Evolutionary conservation across 2,797 vertebrate genomes (phyloP).

Genomic region (Oreochromis mossambicus): DNA sequence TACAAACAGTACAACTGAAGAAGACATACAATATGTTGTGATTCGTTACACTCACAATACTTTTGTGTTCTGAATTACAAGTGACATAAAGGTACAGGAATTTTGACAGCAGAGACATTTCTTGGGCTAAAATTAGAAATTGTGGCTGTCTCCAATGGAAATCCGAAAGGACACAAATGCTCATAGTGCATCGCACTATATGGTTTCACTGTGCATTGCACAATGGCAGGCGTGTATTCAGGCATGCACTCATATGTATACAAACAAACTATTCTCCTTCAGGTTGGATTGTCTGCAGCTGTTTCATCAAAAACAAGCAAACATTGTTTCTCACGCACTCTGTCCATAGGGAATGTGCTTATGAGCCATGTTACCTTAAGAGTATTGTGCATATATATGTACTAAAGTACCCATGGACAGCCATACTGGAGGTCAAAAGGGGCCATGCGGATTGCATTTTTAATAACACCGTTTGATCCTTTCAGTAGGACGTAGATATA

Average conservation of each 20-base stretch:
- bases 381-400: background rate
- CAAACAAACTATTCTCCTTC: slow-evolving; percentile 7
- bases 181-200: background rate
- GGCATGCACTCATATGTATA: background rate
- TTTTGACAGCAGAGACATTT: slow-evolving; percentile 27
- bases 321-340: background rate
- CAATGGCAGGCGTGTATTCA: slow-evolving; percentile 1
- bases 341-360: background rate
- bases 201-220: slow-evolving; percentile 22
- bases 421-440: background rate
- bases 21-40: background rate
- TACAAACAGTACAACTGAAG: background rate
- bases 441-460: background rate
- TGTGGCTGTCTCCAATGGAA: background rate
- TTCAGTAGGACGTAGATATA: background rate
- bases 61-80: background rate
- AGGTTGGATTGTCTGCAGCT: slow-evolving; percentile 23
- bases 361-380: slow-evolving; percentile 14
- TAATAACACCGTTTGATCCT: background rate
- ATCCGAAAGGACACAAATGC: slow-evolving; percentile 25
- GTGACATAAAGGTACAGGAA: slow-evolving; percentile 13
- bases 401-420: background rate
- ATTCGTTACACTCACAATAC: background rate
- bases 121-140: slow-evolving; percentile 36
- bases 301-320: slow-evolving; percentile 34